A percentile compares a stretch with the other conserved stretches of the same genome.
Evolutionary conservation across 2,113 vertebrate species (phyloP).

Genomic region (Scalopus aquaticus): DNA sequence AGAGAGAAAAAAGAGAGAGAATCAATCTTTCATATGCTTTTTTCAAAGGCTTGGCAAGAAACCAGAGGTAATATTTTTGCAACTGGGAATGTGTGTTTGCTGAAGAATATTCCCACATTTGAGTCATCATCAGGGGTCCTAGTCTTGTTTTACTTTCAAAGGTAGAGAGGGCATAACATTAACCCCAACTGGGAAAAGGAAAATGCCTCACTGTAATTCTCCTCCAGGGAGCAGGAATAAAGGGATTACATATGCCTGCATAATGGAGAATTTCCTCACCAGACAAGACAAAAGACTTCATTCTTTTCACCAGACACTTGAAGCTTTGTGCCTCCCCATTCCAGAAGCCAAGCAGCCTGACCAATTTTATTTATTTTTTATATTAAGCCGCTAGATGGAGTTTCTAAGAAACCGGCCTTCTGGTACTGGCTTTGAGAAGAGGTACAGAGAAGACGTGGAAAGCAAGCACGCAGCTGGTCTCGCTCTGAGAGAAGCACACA

Average conservation of each 20-base stretch:
- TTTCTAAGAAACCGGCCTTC: slow-evolving; percentile 13
- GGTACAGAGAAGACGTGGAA: neutral
- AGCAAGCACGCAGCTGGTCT: neutral
- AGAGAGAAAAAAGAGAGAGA: slow-evolving; percentile 35
- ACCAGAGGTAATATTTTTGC: slow-evolving; percentile 80
- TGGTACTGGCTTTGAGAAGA: neutral
- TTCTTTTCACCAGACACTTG: slow-evolving; percentile 73
- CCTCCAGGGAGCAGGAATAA: slow-evolving; percentile 71
- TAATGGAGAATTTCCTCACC: slow-evolving; percentile 76
- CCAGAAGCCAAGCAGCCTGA: slow-evolving; percentile 6
- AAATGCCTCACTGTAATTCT: slow-evolving; percentile 64
- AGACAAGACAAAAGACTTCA: slow-evolving; percentile 78
- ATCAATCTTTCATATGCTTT: slow-evolving; percentile 63
- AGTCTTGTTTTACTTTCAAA: slow-evolving; percentile 80
- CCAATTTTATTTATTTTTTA: neutral
- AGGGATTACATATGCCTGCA: slow-evolving; percentile 72
- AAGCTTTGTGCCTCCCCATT: slow-evolving; percentile 39
- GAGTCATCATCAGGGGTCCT: slow-evolving; percentile 79
- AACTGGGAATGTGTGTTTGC: slow-evolving; percentile 79
- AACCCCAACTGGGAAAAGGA: slow-evolving; percentile 77
- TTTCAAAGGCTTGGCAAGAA: slow-evolving; percentile 69
- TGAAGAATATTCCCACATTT: slow-evolving; percentile 81
- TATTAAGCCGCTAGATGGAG: slow-evolving; percentile 51
- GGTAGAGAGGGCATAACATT: slow-evolving; percentile 72
- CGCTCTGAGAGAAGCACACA: neutral